phyloP scores from a whole-genome alignment of 2,888 invertebrate genomes.

The Drosophila paranaensis region DNA sequence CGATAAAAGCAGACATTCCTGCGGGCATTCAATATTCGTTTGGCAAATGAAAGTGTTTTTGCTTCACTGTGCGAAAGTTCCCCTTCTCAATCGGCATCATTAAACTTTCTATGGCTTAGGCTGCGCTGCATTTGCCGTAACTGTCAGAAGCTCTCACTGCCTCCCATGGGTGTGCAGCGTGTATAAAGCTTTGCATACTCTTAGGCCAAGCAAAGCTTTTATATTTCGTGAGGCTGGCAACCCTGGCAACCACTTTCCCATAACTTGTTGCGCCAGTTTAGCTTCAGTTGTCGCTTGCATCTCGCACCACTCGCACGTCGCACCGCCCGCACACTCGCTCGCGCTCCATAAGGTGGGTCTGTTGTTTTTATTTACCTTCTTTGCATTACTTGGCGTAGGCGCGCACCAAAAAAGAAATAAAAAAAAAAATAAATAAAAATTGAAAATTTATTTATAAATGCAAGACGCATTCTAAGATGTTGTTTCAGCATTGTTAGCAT shows the following conservation, averaged over 20 bases:
- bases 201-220: constrained; percentile 31
- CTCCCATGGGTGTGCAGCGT: too few species aligned
- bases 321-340: constrained; percentile 7
- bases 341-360: constrained; percentile 49
- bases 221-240: constrained; percentile 19
- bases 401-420: constrained; percentile 18
- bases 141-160: background rate
- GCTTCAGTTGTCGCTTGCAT: constrained; percentile 49
- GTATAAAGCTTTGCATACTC: constrained; percentile 15
- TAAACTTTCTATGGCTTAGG: too few species aligned
- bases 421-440: background rate
- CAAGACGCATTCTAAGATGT: constrained; percentile 16
- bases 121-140: background rate
- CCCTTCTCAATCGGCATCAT: background rate
- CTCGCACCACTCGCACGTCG: constrained; percentile 42
- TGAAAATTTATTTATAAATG: constrained; percentile 46
- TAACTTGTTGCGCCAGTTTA: constrained; percentile 70
- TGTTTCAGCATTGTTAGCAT: background rate
- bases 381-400: constrained; percentile 57
- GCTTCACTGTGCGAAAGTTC: background rate
- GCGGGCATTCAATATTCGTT: background rate
- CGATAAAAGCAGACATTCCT: background rate
- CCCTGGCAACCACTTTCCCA: constrained; percentile 26
- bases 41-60: background rate
- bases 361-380: constrained; percentile 30